Percentiles rank a stretch among this genome's conserved stretches.
Conservation (phyloP, 2,888 invertebrate genomes). For the Epiblema foenella region DNA sequence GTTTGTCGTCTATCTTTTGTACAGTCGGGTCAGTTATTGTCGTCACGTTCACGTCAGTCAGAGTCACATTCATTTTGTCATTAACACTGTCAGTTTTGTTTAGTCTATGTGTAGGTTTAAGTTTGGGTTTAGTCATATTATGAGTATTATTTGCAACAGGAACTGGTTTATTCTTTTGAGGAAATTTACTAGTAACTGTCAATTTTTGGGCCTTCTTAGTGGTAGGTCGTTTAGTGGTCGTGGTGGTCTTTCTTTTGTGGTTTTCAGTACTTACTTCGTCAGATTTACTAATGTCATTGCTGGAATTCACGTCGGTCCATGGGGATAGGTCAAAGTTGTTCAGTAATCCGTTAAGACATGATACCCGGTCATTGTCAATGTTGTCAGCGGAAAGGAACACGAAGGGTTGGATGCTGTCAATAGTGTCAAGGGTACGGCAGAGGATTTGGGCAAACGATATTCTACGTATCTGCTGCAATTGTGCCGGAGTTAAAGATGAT, state of each 20-base stretch:
- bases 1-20: constrained; percentile 84
- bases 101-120: constrained; percentile 54
- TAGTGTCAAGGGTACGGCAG: constrained; percentile 87
- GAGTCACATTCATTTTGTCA: constrained; percentile 52
- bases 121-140: constrained; percentile 54
- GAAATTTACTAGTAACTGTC: constrained; percentile 48
- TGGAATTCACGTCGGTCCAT: constrained; percentile 84
- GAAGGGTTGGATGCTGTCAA: constrained; percentile 89
- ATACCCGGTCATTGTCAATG: constrained; percentile 84
- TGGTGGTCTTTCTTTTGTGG: constrained; percentile 49
- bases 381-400: constrained; percentile 87
- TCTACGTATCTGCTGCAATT: constrained; percentile 89
- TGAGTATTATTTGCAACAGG: constrained; percentile 50
- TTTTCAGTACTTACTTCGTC: constrained; percentile 53
- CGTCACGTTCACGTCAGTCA: constrained; percentile 52
- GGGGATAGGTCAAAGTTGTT: constrained; percentile 86
- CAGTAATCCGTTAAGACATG: constrained; percentile 83
- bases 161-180: constrained; percentile 54
- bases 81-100: constrained; percentile 55
- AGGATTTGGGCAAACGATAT: constrained; percentile 90
- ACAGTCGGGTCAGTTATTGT: constrained; percentile 52
- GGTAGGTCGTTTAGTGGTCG: constrained; percentile 54
- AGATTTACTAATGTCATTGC: constrained; percentile 72
- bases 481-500: constrained; percentile 90
- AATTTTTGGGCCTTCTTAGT: constrained; percentile 57